Base-by-base conservation (phyloP, 1,140 invertebrate genomes). In the Pollicipes pollicipes region DNA sequence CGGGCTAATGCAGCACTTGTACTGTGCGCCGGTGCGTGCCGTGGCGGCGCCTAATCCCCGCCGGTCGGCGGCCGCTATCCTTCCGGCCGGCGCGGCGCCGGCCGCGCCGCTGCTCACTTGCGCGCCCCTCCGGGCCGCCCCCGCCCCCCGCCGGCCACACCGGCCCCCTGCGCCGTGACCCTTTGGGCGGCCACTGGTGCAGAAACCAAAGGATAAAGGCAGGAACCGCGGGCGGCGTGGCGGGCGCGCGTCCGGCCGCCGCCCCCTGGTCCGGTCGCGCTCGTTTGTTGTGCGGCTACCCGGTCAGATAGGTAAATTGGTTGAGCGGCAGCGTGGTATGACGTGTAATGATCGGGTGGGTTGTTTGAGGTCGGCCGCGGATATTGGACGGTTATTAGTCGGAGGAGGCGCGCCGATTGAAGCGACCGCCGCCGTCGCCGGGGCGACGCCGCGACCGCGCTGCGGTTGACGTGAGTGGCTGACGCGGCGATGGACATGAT, bases 281-380 rank as follows among this genome's bases (percentile, higher is more conserved):
- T n/a, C n/a, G 45, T 58, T 58, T 58, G 45, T 58, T 58, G 45
- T 58, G 45, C 45, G 45, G 45, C 45, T 2, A 24, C 45, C n/a
- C n/a, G n/a, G n/a, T n/a, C 45, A 58, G 45, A 58, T 58, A 58
- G 45, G 45, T 58, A 58, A 58, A 58, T 58, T 58, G 45, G 45
- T 21, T 21, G 45, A 10, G 24, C 45, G 45, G 45, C 45, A 58
- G 45, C 45, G 45, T 21, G 45, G n/a, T 21, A 58, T 58, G 45
- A 58, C 45, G 8, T 24, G 45, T 58, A 58, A 58, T 58, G 45
- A 58, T 58, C 45, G 45, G 45, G 45, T 58, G 45, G 45, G 45
- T n/a, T n/a, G 45, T 58, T 21, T 58, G 45, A 58, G 45, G 45
- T 58, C 45, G 45, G 45, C 21, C 45, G 45, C 45, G 45, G 45